Evolutionary conservation across 92 coral and sea anemone species (phyloP), one percentile per base, ranked within the genome.

Genomic region (Metridium senile): DNA sequence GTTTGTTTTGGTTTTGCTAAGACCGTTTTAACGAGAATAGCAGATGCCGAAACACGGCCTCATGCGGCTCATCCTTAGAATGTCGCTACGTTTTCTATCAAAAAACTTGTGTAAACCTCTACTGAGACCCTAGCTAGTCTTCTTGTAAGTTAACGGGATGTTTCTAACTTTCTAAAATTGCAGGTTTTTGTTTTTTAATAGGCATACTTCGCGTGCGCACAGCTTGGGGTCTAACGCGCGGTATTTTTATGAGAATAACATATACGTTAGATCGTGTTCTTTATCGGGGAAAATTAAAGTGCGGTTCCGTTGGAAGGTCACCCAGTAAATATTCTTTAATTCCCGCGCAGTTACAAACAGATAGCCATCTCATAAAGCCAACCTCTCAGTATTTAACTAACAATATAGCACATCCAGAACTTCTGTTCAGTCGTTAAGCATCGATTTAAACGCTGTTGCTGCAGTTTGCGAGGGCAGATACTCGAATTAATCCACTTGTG

Each of bases 221-320:
- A 20, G 69, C 45, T 28, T 28, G 69, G 43, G 69, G 69, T 28
- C 69, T 11, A 21, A 17, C 23, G 69, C 39, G 69, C 69, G 69
- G 69, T 63, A 63, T 63, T 63, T 63, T 26, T 28, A 63, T 63
- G 29, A 31, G 45, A 30, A 63, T 6, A 26, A 63, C 45, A 63
- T 28, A 21, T 13, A 20, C 11, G 21, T 20, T 54, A 9, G 3
- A 54, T 54, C n/a, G 23, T 13, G 2, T 63, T 63, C 69, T 30
- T 73, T 73, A 73, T 58, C 56, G 78, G 27, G 10, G 53, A 0
- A 54, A 57, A 29, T 73, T 73, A 73, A 58, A 73, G 67, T 32
- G 67, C 54, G 26, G 67, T 57, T 73, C 65, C 78, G 63, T 73
- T n/a, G 46, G 68, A 63, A 63, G 78, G 78, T 73, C 78, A 73